Conservation (phyloP, 2,113 vertebrate species). For the Eonycteris spelaea region DNA sequence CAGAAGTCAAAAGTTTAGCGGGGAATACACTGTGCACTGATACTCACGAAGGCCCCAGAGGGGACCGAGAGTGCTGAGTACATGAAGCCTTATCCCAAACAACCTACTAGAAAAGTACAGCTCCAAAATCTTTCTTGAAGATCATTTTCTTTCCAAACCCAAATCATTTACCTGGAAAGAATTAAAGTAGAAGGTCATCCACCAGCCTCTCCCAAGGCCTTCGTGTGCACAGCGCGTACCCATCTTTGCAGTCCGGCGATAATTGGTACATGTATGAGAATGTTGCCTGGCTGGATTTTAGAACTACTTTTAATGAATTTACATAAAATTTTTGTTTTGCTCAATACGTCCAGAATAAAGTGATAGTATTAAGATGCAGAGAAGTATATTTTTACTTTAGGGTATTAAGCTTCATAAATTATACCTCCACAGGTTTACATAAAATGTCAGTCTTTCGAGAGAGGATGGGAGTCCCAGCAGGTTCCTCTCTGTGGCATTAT, state of each 20-base stretch:
- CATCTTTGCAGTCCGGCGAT: neutral
- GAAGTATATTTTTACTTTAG: neutral
- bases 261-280: neutral
- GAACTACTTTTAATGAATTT: neutral
- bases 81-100: neutral
- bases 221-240: neutral
- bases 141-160: neutral
- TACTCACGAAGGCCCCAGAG: neutral
- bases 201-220: neutral
- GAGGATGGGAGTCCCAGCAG: neutral
- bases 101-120: neutral
- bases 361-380: neutral
- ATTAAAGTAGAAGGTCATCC: neutral
- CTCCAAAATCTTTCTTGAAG: neutral
- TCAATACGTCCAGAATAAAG: neutral
- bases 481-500: neutral
- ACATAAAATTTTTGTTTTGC: neutral
- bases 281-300: neutral
- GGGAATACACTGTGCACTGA: too few relatives aligned
- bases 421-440: neutral
- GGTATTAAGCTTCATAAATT: neutral
- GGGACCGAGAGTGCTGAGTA: neutral
- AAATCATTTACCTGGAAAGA: neutral
- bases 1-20: neutral
- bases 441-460: neutral